A percentile compares a stretch with the other conserved stretches of the same genome.
These are phyloP conservation scores for Cottus gobio DNA, from an alignment of 2,113 vertebrate species.

Conservation along the genomic window DNA sequence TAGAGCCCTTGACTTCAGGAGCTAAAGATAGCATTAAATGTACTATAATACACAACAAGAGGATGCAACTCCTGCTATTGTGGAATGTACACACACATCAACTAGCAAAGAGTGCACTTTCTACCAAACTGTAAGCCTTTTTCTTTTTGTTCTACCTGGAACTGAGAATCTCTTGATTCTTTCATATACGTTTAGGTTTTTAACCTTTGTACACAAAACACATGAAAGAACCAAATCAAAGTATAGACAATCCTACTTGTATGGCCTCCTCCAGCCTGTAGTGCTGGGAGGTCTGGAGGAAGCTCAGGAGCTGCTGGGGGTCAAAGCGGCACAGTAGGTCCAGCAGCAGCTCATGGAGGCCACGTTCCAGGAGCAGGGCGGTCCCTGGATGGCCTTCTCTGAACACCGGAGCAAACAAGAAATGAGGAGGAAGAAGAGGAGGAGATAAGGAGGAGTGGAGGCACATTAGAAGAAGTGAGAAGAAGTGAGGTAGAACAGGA, in stretches of 20 bases:
- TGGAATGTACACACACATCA: no score
- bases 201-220: not conserved
- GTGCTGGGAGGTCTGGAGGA: constrained; percentile 87
- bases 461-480: not conserved
- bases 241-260: constrained; percentile 77
- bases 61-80: no score
- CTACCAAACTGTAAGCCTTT: no score
- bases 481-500: not conserved
- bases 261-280: constrained; percentile 94
- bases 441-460: not conserved
- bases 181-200: not conserved
- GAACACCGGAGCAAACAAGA: constrained; percentile 18
- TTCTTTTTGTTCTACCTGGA: not conserved
- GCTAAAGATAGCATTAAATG: not conserved
- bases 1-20: no score
- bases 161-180: not conserved
- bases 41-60: not conserved
- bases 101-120: no score
- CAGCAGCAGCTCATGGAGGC: constrained; percentile 88
- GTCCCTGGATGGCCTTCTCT: constrained; percentile 88
- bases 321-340: constrained; percentile 89
- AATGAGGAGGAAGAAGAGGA: not conserved
- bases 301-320: constrained; percentile 86
- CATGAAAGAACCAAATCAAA: not conserved
- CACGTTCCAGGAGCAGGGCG: constrained; percentile 78